Evolutionary conservation across 2,888 invertebrate species (phyloP).

Genomic region (Acronicta aceris): DNA sequence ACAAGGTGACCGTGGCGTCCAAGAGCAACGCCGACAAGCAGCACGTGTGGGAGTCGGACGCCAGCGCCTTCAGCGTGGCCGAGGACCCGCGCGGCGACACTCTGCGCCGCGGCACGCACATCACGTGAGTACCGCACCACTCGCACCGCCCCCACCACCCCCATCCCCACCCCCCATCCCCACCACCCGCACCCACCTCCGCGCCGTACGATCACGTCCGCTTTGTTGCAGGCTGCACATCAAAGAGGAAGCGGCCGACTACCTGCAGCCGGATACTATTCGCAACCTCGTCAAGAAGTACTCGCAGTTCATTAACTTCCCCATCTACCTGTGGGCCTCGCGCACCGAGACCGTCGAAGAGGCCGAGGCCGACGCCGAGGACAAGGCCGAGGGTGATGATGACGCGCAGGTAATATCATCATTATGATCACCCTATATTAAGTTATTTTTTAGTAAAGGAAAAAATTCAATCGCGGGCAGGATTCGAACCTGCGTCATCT

Average conservation of each 20-base stretch:
- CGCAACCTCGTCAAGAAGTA: conserved; percentile 98
- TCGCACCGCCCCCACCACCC: conserved; percentile 72
- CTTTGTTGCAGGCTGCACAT: conserved; percentile 94
- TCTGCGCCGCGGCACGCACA: conserved; percentile 96
- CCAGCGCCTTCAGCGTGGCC: conserved; percentile 95
- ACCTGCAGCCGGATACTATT: conserved; percentile 97
- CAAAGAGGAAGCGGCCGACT: conserved; percentile 99
- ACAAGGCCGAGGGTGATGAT: conserved; percentile 73
- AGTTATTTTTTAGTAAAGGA: no score
- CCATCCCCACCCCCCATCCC: no score
- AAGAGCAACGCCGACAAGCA: conserved; percentile 98
- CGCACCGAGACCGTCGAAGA: conserved; percentile 71
- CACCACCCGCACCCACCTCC: no score
- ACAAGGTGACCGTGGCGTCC: conserved; percentile 97
- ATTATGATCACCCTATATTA: no score
- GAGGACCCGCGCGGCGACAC: conserved; percentile 98
- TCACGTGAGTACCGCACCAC: conserved; percentile 90
- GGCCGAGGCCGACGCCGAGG: conserved; percentile 44
- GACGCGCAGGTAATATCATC: conserved; percentile 86
- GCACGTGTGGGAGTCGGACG: conserved; percentile 99
- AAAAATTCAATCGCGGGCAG: no score
- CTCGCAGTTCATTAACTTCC: conserved; percentile 99
- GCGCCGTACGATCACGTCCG: no score
- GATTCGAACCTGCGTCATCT: no score
- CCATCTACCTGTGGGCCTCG: conserved; percentile 97